phyloP scores from a whole-genome alignment of 1,140 invertebrate species.

The Archivesica marissinica region DNA sequence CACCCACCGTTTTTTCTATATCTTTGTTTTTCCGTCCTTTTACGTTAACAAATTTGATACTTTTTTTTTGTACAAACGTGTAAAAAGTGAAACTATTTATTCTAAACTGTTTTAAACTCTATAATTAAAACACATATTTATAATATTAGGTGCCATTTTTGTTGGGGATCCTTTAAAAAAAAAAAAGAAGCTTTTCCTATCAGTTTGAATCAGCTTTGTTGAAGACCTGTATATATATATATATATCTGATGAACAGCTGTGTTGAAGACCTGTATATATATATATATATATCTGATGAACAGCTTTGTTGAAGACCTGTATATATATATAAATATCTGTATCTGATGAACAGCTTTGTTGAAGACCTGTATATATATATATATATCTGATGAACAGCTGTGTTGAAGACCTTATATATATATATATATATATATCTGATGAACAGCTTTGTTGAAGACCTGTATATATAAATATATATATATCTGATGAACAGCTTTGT shows the following conservation, averaged over 20 bases:
- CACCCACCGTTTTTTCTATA: no score
- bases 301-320: constrained; percentile 11
- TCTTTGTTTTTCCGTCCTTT: not conserved
- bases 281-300: no score
- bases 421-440: no score
- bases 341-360: no score
- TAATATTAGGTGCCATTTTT: not conserved
- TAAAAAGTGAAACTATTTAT: not conserved
- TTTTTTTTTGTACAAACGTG: not conserved
- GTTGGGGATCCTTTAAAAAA: not conserved
- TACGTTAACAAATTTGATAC: no score
- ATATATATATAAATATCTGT: no score
- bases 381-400: no score
- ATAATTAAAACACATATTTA: not conserved
- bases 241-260: no score
- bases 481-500: constrained; percentile 39
- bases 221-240: constrained; percentile 1
- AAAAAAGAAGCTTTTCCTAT: not conserved
- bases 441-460: no score
- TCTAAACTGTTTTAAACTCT: not conserved
- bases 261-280: no score
- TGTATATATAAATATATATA: no score
- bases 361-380: no score
- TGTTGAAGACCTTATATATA: not conserved
- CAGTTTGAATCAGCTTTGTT: constrained; percentile 30